These are phyloP conservation scores for Crambe crambe DNA, from an alignment of 37 sponge, comb jelly and placozoan genomes.

Conservation along the genomic window DNA sequence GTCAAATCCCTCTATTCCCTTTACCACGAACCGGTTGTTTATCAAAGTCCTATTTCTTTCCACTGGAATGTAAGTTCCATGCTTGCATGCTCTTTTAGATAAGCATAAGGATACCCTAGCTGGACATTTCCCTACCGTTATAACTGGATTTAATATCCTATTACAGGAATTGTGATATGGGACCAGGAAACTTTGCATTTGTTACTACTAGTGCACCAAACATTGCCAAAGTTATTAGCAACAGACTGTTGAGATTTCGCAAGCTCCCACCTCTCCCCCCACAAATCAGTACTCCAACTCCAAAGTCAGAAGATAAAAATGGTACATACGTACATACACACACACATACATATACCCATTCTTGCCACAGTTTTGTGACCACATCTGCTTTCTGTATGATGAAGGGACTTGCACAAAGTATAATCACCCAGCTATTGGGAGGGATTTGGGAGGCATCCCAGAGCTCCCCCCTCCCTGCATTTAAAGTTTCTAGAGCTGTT, in stretches of 20 bases:
- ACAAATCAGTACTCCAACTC: background rate
- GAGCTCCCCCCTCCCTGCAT: too few species aligned
- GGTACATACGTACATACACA: background rate
- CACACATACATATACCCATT: background rate
- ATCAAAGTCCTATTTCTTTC: background rate
- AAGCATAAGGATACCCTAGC: too few species aligned
- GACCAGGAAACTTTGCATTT: conserved; percentile 1
- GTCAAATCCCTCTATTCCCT: background rate
- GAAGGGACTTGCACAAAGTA: too few species aligned
- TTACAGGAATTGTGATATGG: background rate
- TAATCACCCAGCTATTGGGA: too few species aligned
- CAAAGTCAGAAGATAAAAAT: background rate
- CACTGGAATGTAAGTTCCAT: background rate
- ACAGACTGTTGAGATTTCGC: background rate
- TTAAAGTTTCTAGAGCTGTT: too few species aligned
- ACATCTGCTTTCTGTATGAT: background rate
- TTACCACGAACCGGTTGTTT: background rate
- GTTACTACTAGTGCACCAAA: conserved; percentile 11
- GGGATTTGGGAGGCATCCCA: too few species aligned
- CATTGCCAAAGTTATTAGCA: conserved; percentile 1
- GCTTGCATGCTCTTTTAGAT: background rate
- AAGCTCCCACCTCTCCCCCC: background rate
- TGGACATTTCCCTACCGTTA: too few species aligned
- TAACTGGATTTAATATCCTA: background rate
- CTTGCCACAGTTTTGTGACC: background rate